Evolutionary conservation across 2,888 invertebrate genomes (phyloP), one percentile per base, ranked within the genome.

Genomic region (Callinectes sapidus): DNA sequence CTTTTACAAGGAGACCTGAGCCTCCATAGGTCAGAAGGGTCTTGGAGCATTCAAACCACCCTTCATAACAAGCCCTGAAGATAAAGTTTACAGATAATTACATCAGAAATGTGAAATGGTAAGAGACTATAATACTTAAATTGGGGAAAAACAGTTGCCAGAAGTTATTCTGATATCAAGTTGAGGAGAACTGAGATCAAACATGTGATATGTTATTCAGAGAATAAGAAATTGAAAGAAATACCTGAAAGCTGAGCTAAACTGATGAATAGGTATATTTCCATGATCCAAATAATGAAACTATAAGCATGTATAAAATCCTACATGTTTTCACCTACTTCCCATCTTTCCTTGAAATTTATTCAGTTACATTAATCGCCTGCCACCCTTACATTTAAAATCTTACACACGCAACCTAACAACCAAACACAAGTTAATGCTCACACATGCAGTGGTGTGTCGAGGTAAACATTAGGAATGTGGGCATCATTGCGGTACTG

Each of bases 401-500:
- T 48, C 1, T 87, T 14, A 87, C 14, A 35, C 32, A 13, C 16
- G 18, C 61, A 66, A 42, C 61, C 95, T 39, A 13, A 86, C 18
- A n/a, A 86, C 77, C 23, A 14, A 23, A 90, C 23, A 54, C 23
- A 54, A 87, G 42, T 55, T 77, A 54, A 91, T 90, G 95, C 95
- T 95, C 95, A 95, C 95, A 96, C 93, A 94, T 96, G 96, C 54
- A 96, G 95, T 10, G 96, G 96, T 0, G 96, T 96, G 95, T 96
- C 96, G 0, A 96, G 96, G 93, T 96, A 96, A 39, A 96, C 95
- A 94, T 96, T 96, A 81, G 95, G 95, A 23, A 95, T 95, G 92
- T 95, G 95, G 13, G 95, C 95, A 90, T 95, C 95, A 28, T 95
- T 95, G 81, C 95, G 94, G n/a, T 95, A 95, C 35, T 95, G 95